These are phyloP conservation scores for Azorinus chamasolen DNA, from an alignment of 2,888 invertebrate genomes.

Conservation along the genomic window DNA sequence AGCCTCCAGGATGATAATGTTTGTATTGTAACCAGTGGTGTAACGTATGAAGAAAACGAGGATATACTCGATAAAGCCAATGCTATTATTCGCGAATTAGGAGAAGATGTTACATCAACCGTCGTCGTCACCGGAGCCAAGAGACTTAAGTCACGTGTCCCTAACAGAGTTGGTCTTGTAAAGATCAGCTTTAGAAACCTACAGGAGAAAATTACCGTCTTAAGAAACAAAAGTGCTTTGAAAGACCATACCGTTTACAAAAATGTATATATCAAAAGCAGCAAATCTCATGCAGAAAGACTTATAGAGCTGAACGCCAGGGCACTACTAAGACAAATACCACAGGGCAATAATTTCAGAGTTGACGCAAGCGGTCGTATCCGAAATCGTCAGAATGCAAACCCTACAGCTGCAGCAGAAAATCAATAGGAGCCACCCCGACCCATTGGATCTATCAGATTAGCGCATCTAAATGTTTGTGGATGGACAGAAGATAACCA, in stretches of 20 bases:
- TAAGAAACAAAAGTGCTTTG: slow-evolving; percentile 27
- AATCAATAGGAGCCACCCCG: slow-evolving; percentile 24
- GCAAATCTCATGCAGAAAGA: slow-evolving; percentile 32
- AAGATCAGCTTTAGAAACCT: slow-evolving; percentile 37
- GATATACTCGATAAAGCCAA: slow-evolving; percentile 9
- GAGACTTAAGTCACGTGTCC: slow-evolving; percentile 3
- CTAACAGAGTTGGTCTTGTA: slow-evolving; percentile 7
- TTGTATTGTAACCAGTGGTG: slow-evolving; percentile 2
- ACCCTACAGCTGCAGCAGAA: background rate
- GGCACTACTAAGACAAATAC: slow-evolving; percentile 32
- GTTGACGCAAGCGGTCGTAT: slow-evolving; percentile 39
- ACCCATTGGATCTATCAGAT: slow-evolving; percentile 12
- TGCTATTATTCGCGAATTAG: slow-evolving; percentile 12
- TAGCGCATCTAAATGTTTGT: slow-evolving; percentile 56
- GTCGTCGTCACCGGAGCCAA: slow-evolving; percentile 2
- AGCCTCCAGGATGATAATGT: background rate
- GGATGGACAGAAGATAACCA: slow-evolving; percentile 51
- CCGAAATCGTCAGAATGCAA: slow-evolving; percentile 1
- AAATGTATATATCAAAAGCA: slow-evolving; percentile 20
- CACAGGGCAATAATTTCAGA: slow-evolving; percentile 23
- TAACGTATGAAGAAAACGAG: background rate
- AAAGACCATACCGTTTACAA: background rate
- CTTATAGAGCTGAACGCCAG: slow-evolving; percentile 41
- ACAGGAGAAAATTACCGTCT: slow-evolving; percentile 18
- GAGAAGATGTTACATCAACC: slow-evolving; percentile 8